Conservation (phyloP, 2,797 vertebrate species). For the Argya squamiceps region DNA sequence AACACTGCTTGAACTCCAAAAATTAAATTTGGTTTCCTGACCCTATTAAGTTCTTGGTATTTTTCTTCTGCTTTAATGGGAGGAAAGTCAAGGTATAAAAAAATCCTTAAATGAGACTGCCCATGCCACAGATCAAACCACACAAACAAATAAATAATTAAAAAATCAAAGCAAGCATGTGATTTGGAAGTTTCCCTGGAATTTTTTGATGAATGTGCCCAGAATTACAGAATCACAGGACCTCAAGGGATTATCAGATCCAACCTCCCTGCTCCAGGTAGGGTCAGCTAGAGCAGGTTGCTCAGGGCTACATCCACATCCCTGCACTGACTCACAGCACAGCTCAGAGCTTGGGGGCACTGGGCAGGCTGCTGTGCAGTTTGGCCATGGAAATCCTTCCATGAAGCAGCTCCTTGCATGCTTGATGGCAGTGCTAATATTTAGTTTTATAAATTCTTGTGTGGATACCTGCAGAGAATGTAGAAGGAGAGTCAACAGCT, state of each 20-base stretch:
- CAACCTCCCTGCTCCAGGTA: neutral
- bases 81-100: neutral
- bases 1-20: neutral
- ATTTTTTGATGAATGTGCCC: neutral
- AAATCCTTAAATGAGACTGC: neutral
- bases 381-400: neutral
- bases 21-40: neutral
- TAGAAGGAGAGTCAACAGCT: neutral
- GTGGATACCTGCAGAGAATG: neutral
- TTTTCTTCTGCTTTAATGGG: neutral
- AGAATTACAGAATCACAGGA: neutral
- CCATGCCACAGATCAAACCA: neutral
- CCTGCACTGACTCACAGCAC: neutral
- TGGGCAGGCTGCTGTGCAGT: neutral
- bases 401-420: neutral
- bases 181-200: neutral
- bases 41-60: neutral
- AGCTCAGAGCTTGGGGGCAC: neutral
- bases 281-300: neutral
- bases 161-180: neutral
- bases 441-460: accelerated
- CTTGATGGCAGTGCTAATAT: neutral
- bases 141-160: neutral
- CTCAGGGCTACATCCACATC: neutral
- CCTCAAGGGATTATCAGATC: neutral